Conservation (phyloP, 2,113 vertebrate species). For the Ceratotherium simum region DNA sequence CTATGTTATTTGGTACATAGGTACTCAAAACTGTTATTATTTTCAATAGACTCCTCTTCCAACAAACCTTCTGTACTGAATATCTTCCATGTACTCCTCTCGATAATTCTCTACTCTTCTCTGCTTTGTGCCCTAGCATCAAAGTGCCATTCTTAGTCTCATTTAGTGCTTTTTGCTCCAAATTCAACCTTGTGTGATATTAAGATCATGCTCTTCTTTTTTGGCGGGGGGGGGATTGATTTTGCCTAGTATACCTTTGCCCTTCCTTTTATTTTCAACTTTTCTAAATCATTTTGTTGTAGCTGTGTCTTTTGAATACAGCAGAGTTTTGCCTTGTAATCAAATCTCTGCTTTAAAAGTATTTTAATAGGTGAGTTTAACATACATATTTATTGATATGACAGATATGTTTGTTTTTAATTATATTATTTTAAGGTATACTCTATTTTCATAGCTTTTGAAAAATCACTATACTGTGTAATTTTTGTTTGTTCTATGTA, state of each 20-base stretch:
- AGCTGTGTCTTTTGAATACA: background rate
- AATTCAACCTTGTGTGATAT: background rate
- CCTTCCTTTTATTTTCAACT: background rate
- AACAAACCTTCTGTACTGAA: background rate
- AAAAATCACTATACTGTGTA: background rate
- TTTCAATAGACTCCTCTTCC: background rate
- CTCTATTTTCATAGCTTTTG: slow-evolving; percentile 1
- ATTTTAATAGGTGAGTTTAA: background rate
- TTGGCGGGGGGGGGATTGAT: background rate
- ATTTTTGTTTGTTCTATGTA: background rate
- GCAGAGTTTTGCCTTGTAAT: background rate
- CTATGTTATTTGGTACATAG: background rate
- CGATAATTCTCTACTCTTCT: background rate
- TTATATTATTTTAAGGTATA: background rate
- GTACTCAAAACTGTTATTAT: background rate
- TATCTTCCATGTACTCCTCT: background rate
- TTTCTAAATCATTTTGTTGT: slow-evolving; percentile 15
- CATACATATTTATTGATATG: background rate
- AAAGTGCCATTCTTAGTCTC: background rate
- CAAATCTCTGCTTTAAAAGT: background rate
- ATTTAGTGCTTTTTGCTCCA: slow-evolving; percentile 9
- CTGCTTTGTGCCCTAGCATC: background rate
- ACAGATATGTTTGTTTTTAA: background rate
- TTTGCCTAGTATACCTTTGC: background rate
- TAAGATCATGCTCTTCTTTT: background rate